Base-by-base conservation (phyloP, 1,140 invertebrate species). In the Drosophila setifemur region DNA sequence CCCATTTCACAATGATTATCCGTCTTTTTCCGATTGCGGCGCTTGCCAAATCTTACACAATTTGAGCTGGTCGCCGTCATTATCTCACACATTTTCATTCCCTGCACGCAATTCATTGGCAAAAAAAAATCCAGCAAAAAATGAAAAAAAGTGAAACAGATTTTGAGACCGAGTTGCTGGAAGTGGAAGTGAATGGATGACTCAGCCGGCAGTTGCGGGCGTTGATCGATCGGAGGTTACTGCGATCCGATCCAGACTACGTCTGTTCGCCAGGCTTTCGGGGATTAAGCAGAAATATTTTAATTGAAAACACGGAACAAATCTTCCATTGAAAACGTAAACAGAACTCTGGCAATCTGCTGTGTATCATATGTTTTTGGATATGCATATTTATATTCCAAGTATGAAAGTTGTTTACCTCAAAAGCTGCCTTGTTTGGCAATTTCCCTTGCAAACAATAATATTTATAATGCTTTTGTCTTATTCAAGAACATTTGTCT, bases 11-110 rank as follows among this genome's bases (percentile, higher is more conserved):
- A 61, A 61, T 48, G 18, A 63, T 64, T 66, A 66, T 66, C 58
- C 64, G 33, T 16, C 29, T 48, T 29, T 42, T 64, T 45, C 49
- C 25, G 11, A 37, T 23, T 14, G 25, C 21, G 9, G 9, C 14
- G 31, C 61, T 66, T 49, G 61, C 61, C 61, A 66, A 64, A 66
- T 64, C 61, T 66, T 66, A 64, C 58, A 66, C 42, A 64, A 66
- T 64, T 47, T 39, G 47, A 48, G 39, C 60, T n/a, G 11, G 29
- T 48, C 42, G 31, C 31, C 31, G 55, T 47, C 57, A 64, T 64
- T 64, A 66, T 66, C 58, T 64, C 61, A 64, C 33, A 64, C 61
- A 66, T 66, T 64, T 64, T 64, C 60, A 64, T 64, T 61, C 60
- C 60, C 23, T 28, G 60, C 60, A 64, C 60, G 60, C 60, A 63